Evolutionary conservation across 2,888 invertebrate species (phyloP).

Genomic region (Aphidoletes aphidimyza): DNA sequence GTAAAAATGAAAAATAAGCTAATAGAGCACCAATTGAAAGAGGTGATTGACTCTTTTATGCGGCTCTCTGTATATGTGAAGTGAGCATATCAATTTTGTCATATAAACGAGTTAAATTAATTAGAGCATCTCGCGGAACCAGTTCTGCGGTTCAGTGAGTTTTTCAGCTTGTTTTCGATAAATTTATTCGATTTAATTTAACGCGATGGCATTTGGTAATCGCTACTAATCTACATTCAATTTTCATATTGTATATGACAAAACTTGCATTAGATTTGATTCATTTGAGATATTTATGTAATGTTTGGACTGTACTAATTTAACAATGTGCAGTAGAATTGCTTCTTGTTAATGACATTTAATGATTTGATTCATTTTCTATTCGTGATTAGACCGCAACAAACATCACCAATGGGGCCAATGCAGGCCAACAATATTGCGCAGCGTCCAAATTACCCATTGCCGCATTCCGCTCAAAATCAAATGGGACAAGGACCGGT

Average conservation of each 20-base stretch:
- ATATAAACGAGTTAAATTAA: constrained; percentile 3
- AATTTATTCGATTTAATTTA: background rate
- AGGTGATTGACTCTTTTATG: background rate
- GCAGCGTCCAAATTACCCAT: constrained; percentile 59
- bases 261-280: background rate
- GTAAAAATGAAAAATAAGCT: background rate
- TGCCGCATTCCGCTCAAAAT: constrained; percentile 56
- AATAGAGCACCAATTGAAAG: background rate
- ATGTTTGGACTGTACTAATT: no score
- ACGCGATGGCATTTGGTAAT: background rate
- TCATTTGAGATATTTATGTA: no score
- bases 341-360: background rate
- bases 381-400: constrained; percentile 61
- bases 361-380: background rate
- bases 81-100: constrained; percentile 21
- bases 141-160: constrained; percentile 9
- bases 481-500: background rate
- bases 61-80: background rate
- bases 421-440: constrained; percentile 61
- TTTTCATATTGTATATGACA: background rate
- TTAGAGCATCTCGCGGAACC: constrained; percentile 36
- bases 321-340: no score
- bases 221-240: background rate
- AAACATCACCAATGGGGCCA: constrained; percentile 67
- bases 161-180: background rate